Base-by-base conservation (phyloP, 2,797 vertebrate genomes). In the Lagorchestes hirsutus region DNA sequence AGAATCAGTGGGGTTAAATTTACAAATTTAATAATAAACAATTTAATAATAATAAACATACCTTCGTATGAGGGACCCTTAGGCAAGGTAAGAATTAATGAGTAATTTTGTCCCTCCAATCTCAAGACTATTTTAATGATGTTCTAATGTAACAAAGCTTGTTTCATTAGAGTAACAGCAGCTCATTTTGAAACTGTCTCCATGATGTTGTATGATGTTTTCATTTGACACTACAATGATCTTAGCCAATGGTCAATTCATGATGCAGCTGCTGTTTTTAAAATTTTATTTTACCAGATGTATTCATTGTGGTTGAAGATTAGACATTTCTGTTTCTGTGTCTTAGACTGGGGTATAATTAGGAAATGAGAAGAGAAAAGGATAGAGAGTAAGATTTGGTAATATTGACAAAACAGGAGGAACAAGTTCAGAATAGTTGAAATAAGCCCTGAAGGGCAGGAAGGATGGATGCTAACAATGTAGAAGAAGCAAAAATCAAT, bases 161-260 rank as follows among this genome's bases (percentile, higher is more conserved):
- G 16, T 82, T 82, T 96, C 92, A 91, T 87, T 95, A 34, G 94
- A 90, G 92, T 95, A 96, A 94, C 12, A 96, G 62, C 92, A 96
- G 74, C 92, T 97, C 94, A 94, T 54, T 59, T 97, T 87, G 56
- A 91, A 96, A 93, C 40, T 5, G 46, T 95, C 58, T 94, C 1
- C 29, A 34, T 92, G 90, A 96, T 67, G 52, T 87, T 87, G 74
- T 96, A 82, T 94, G 92, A 87, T 94, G 55, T 96, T 97, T 97
- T 97, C 94, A 95, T 52, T 90, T 93, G 57, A 94, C 14, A n/a
- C 90, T 54, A 46, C 55, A 90, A 96, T 95, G 97, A 58, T 97
- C 54, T 97, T 95, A 94, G 90, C 93, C 82, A 95, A 40, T 94
- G 91, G 94, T 90, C 1, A 92, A 74, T 46, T 95, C 91, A 91